These are phyloP conservation scores for Punctoribates punctum DNA, from an alignment of 2,888 invertebrate species.

Conservation along the genomic window DNA sequence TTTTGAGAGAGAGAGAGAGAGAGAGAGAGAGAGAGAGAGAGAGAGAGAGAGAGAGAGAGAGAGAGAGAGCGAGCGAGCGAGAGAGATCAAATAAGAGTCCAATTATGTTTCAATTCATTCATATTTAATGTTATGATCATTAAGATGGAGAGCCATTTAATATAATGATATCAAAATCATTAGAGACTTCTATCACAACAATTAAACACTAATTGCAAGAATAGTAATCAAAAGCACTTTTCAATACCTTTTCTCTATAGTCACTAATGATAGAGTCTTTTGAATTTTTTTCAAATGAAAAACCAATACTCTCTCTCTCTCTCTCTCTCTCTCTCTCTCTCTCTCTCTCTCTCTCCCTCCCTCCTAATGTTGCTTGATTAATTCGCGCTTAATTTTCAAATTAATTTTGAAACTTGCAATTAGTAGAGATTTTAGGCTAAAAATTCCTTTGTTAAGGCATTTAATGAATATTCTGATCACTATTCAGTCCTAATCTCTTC, in stretches of 20 bases:
- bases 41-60: too few species aligned
- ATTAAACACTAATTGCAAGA: constrained; percentile 35
- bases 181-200: constrained; percentile 34
- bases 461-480: too few species aligned
- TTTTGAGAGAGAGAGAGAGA: too few species aligned
- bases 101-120: constrained; percentile 36
- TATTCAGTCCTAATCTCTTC: not conserved
- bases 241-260: not conserved
- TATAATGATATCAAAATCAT: constrained; percentile 33
- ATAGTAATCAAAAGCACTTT: constrained; percentile 25
- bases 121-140: constrained; percentile 33
- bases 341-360: not conserved
- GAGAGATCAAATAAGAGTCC: constrained; percentile 1
- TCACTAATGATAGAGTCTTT: not conserved
- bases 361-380: not conserved
- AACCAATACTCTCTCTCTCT: not conserved
- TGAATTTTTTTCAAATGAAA: not conserved
- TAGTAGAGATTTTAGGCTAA: not conserved
- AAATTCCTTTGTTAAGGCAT: too few species aligned
- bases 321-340: not conserved
- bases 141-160: constrained; percentile 27
- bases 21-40: too few species aligned
- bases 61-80: not conserved
- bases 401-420: not conserved
- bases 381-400: not conserved